Percentiles rank a stretch among this genome's conserved stretches.
Conservation (phyloP, 2,888 invertebrate species). For the Conops quadrifasciatus region DNA sequence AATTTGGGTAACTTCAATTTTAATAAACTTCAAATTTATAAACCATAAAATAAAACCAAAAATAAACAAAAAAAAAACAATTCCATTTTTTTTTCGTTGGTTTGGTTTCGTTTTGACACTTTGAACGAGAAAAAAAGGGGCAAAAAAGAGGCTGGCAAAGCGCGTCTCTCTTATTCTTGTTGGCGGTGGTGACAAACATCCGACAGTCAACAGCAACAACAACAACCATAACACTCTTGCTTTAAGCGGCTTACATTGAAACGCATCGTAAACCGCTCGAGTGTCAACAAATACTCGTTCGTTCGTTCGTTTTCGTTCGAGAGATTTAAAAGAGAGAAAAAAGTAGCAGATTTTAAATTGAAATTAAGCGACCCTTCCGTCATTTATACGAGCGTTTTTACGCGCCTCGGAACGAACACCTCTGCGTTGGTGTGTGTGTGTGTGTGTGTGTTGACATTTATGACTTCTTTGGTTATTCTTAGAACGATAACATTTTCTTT, state of each 20-base stretch:
- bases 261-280: conserved; percentile 25
- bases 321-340: conserved; percentile 11
- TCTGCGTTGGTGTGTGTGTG: neutral
- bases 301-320: too few relatives aligned
- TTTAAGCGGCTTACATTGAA: conserved; percentile 22
- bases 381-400: too few relatives aligned
- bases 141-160: neutral
- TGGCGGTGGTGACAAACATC: neutral
- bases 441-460: neutral
- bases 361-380: conserved; percentile 9
- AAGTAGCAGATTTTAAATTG: conserved; percentile 16
- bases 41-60: too few relatives aligned
- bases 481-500: too few relatives aligned
- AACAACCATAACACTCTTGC: neutral
- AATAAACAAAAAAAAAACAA: too few relatives aligned
- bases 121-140: too few relatives aligned
- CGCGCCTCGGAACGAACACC: too few relatives aligned
- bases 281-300: conserved; percentile 9
- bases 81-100: too few relatives aligned
- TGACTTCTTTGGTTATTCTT: too few relatives aligned
- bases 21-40: too few relatives aligned
- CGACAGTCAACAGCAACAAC: neutral
- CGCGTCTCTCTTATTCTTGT: neutral
- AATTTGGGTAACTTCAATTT: too few relatives aligned
- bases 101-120: neutral